Conservation (phyloP, 1,140 invertebrate species). For the Macrosteles quadrilineatus region DNA sequence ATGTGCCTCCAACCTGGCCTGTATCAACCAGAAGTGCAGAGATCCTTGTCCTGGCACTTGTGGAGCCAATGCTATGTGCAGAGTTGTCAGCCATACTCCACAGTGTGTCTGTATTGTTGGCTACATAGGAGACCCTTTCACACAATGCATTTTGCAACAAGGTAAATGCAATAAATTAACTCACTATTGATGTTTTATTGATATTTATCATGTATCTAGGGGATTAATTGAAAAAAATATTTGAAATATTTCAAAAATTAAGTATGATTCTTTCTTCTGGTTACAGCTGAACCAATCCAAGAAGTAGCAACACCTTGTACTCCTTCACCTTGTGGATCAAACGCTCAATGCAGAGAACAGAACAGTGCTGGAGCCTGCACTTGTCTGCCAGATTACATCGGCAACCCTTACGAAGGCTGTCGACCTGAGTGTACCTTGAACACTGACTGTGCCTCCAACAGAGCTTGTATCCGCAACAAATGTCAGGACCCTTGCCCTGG, state of each 20-base stretch:
- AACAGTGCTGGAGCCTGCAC: slow-evolving; percentile 69
- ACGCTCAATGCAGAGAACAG: slow-evolving; percentile 75
- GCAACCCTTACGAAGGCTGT: slow-evolving; percentile 60
- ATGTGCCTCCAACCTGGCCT: slow-evolving; percentile 64
- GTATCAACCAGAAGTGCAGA: slow-evolving; percentile 68
- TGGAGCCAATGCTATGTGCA: slow-evolving; percentile 67
- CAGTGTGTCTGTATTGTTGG: slow-evolving; percentile 66
- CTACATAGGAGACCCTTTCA: slow-evolving; percentile 67
- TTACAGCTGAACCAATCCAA: slow-evolving; percentile 44
- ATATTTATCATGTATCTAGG: too few species aligned
- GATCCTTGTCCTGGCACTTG: slow-evolving; percentile 69
- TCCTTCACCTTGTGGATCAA: slow-evolving; percentile 76
- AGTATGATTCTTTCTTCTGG: too few species aligned
- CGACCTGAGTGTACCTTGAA: slow-evolving; percentile 68
- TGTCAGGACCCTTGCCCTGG: slow-evolving; percentile 68
- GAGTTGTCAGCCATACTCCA: slow-evolving; percentile 69
- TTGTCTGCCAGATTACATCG: slow-evolving; percentile 55
- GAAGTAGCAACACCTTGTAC: slow-evolving; percentile 60
- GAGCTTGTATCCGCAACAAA: slow-evolving; percentile 67
- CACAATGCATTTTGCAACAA: slow-evolving; percentile 59
- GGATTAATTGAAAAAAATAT: too few species aligned
- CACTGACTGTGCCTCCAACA: slow-evolving; percentile 65
- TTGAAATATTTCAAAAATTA: neutral
- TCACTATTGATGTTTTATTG: neutral
- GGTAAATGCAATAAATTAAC: slow-evolving; percentile 60